A percentile compares a stretch with the other conserved stretches of the same genome.
These are phyloP conservation scores for Euwallacea fornicatus DNA, from an alignment of 1,140 invertebrate genomes.

Conservation along the genomic window DNA sequence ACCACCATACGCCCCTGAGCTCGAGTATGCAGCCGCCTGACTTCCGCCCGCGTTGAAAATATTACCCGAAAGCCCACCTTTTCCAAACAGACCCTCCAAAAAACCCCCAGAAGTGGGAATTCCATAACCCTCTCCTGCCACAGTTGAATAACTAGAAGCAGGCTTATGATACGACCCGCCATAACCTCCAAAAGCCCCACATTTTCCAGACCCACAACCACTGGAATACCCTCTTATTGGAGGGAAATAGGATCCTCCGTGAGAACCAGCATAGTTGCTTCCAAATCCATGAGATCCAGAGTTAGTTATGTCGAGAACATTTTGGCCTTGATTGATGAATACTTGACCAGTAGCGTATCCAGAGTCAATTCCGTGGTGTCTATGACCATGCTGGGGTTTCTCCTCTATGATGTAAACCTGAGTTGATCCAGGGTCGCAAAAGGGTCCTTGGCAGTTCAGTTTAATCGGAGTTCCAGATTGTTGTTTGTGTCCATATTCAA, in stretches of 20 bases:
- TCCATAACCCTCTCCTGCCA: conserved; percentile 1
- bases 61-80: no score
- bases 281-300: background rate
- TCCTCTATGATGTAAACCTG: conserved; percentile 11
- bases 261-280: conserved; percentile 3
- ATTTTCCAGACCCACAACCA: background rate
- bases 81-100: background rate
- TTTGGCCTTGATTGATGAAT: conserved; percentile 18
- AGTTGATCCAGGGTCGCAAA: conserved; percentile 2
- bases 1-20: conserved; percentile 14
- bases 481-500: background rate
- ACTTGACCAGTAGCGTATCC: conserved; percentile 31
- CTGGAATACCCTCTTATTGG: background rate
- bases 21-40: background rate
- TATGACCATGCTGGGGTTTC: background rate
- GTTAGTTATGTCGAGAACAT: conserved; percentile 21
- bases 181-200: background rate
- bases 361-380: background rate
- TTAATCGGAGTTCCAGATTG: background rate
- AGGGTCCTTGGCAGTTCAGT: conserved; percentile 1
- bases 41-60: background rate
- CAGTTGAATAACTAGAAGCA: background rate
- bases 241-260: background rate
- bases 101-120: conserved; percentile 4
- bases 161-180: background rate